A percentile compares a stretch with the other conserved stretches of the same genome.
Evolutionary conservation across 1,140 invertebrate species (phyloP).

Genomic region (Trypoxylus dichotomus): DNA sequence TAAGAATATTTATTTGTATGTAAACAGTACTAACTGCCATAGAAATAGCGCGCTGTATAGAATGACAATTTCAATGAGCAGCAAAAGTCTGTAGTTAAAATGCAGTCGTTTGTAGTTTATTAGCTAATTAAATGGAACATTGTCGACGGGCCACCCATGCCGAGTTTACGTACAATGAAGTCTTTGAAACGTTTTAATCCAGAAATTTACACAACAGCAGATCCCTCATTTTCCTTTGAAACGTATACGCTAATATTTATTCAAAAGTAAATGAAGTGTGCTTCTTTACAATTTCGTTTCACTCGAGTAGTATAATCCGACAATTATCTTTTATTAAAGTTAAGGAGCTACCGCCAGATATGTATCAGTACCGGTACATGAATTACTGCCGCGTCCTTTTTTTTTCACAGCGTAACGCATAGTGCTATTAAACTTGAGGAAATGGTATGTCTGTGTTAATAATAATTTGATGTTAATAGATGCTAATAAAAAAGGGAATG

Average conservation of each 20-base stretch:
- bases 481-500: not conserved
- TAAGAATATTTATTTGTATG: not conserved
- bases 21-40: not conserved
- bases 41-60: not conserved
- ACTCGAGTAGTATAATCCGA: not conserved
- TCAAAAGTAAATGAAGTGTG: constrained; percentile 1
- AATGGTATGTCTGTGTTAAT: not conserved
- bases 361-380: not conserved
- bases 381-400: not conserved
- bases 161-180: constrained; percentile 22
- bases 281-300: not conserved
- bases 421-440: not conserved
- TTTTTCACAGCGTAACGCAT: not conserved
- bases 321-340: constrained; percentile 4
- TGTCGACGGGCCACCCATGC: not conserved
- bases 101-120: constrained; percentile 6
- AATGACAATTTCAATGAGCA: not conserved
- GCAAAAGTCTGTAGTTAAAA: not conserved
- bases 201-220: constrained; percentile 17
- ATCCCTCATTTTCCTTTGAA: constrained; percentile 14
- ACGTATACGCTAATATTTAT: constrained; percentile 15
- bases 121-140: constrained; percentile 15
- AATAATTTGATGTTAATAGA: not conserved
- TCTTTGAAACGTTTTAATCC: constrained; percentile 19
- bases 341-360: not conserved